Conservation (phyloP, 2,888 invertebrate genomes). For the Agrochola circellaris region DNA sequence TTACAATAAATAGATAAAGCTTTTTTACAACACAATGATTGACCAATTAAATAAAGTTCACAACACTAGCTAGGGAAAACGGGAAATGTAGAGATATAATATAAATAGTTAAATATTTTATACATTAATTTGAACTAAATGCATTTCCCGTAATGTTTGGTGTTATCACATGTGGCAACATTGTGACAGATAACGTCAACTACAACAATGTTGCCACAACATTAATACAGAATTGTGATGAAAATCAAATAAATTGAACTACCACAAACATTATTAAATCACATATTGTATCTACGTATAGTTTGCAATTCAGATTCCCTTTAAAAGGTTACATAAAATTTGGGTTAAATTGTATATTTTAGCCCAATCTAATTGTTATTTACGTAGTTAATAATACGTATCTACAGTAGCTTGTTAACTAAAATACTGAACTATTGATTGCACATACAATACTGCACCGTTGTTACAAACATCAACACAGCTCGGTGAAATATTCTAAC, state of each 20-base stretch:
- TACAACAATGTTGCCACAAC: conserved; percentile 30
- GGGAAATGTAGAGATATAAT: conserved; percentile 26
- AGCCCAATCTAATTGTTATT: conserved; percentile 43
- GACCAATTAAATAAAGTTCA: conserved; percentile 53
- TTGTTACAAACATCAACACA: conserved; percentile 45
- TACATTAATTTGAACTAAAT: conserved; percentile 50
- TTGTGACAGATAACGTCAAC: conserved; percentile 9
- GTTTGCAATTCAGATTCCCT: conserved; percentile 30
- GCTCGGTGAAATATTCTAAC: conserved; percentile 24
- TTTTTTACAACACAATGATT: conserved; percentile 56
- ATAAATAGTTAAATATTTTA: conserved; percentile 29
- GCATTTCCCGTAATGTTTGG: conserved; percentile 47
- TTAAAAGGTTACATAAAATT: conserved; percentile 19
- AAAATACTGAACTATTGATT: conserved; percentile 62
- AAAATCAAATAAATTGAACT: conserved; percentile 25
- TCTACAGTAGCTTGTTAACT: conserved; percentile 42
- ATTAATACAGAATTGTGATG: conserved; percentile 44
- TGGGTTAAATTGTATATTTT: conserved; percentile 23
- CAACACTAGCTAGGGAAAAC: conserved; percentile 51
- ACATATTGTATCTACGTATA: conserved; percentile 14
- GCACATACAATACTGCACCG: conserved; percentile 59
- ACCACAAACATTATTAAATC: conserved; percentile 26
- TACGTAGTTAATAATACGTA: conserved; percentile 49
- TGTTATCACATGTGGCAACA: conserved; percentile 45
- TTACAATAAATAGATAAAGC: conserved; percentile 55